A percentile compares a stretch with the other conserved stretches of the same genome.
These are phyloP conservation scores for Portevinia maculata DNA, from an alignment of 2,888 invertebrate species.

Conservation along the genomic window DNA sequence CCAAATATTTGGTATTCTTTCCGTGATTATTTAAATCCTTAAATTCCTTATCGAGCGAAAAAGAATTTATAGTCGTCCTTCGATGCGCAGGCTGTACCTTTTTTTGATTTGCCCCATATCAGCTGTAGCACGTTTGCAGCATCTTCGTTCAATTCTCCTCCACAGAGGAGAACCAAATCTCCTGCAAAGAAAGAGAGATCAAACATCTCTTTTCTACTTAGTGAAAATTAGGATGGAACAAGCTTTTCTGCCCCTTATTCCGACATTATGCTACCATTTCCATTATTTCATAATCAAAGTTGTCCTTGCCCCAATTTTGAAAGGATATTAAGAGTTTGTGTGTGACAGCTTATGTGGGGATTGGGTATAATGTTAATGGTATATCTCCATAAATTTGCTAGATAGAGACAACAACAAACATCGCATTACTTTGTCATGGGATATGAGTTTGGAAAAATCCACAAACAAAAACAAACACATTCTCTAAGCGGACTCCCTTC, in stretches of 20 bases:
- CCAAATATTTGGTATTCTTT: not conserved
- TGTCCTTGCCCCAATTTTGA: slow-evolving; percentile 72
- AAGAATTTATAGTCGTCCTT: not conserved
- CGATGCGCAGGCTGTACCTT: slow-evolving; percentile 42
- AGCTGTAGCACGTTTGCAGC: slow-evolving; percentile 67
- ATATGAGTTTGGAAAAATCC: slow-evolving; percentile 4
- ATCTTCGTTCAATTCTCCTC: slow-evolving; percentile 57
- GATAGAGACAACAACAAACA: slow-evolving; percentile 52
- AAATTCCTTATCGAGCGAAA: not conserved
- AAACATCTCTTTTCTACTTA: slow-evolving; percentile 3
- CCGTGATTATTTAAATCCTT: not conserved
- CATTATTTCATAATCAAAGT: slow-evolving; percentile 72
- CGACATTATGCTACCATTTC: slow-evolving; percentile 34
- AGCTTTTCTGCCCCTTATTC: slow-evolving; percentile 32
- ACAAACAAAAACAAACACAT: slow-evolving; percentile 23
- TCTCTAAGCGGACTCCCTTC: slow-evolving; percentile 14
- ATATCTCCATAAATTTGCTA: slow-evolving; percentile 31
- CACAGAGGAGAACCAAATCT: not conserved
- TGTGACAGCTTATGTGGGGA: slow-evolving; percentile 44
- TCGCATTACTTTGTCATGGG: slow-evolving; percentile 2
- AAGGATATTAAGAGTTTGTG: slow-evolving; percentile 45
- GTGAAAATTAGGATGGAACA: slow-evolving; percentile 24
- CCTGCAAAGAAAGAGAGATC: not conserved
- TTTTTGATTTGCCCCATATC: slow-evolving; percentile 21
- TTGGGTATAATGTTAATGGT: too few relatives aligned